Evolutionary conservation across 2,888 invertebrate species (phyloP), one percentile per base, ranked within the genome.

Genomic region (Diarsia mendica): DNA sequence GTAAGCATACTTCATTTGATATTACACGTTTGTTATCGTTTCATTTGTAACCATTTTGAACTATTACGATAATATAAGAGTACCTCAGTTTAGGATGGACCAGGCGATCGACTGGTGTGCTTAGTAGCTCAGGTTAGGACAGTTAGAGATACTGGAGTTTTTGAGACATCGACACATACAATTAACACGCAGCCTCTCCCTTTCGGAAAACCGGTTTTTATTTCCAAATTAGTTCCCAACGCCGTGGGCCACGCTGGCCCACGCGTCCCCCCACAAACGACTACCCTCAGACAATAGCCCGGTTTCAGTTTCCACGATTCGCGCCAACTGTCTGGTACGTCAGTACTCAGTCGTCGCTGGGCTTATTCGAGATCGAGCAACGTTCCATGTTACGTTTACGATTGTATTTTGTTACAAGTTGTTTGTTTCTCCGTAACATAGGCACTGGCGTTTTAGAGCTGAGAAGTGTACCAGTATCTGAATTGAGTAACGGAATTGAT

Each of bases 21-120:
- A 95, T 93, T 95, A 96, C 94, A 96, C 93, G 92, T 95, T 95
- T 96, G 96, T 96, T 96, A 96, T 93, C 93, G 96, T 96, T 96
- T 96, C 81, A 94, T 96, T 96, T 96, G 93, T 96, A 96, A 95
- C 95, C 94, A 94, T 95, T 87, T 95, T 95, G 89, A 96, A 95
- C 94, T 96, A 96, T 95, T 96, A 95, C 94, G 91, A 94, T 95
- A 95, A 89, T 93, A 94, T 95, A 95, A 93, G 94, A 93, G 92
- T 95, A 96, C 94, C 96, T 96, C 96, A 95, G 95, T 95, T 96
- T 95, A 96, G 95, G 96, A 95, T 95, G 95, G 96, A 96, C 96
- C 96, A 96, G 95, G 95, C 96, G 96, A 39, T 95, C 96, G 96
- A 96, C 96, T 96, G 96, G 95, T 95, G 93, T 94, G 93, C 93